Conservation (phyloP, 2,797 vertebrate species). For the Sebastolobus altivelis region DNA sequence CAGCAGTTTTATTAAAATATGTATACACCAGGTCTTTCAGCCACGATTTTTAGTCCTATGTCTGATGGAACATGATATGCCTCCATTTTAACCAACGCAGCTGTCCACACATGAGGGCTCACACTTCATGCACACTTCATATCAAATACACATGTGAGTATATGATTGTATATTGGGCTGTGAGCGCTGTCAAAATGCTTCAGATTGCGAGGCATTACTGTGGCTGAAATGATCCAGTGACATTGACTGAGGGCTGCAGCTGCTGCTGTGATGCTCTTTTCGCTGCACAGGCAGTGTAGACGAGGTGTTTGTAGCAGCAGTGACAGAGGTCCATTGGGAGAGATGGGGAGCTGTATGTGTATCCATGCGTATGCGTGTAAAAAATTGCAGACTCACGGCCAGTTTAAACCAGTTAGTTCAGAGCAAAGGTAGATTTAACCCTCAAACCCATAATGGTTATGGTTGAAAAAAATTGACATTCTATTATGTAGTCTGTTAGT, state of each 20-base stretch:
- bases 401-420: conserved; percentile 28
- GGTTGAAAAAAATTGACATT: not conserved
- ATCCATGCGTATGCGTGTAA: conserved; percentile 14
- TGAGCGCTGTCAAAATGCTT: conserved; percentile 1
- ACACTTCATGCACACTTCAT: not conserved
- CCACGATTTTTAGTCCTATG: not conserved
- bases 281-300: conserved; percentile 3
- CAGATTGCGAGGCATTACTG: not conserved
- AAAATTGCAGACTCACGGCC: conserved; percentile 35
- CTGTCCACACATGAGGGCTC: not conserved
- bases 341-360: not conserved
- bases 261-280: conserved; percentile 22
- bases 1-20: not conserved
- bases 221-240: conserved; percentile 17
- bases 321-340: conserved; percentile 33
- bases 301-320: conserved; percentile 29
- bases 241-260: conserved; percentile 33
- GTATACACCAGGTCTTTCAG: not conserved
- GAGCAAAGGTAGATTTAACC: conserved; percentile 4
- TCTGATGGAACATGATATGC: not conserved
- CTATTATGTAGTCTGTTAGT: not conserved
- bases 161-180: not conserved
- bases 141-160: conserved; percentile 3
- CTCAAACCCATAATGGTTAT: not conserved
- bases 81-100: not conserved